Base-by-base conservation (phyloP, 2,113 vertebrate genomes). In the Hoplias malabaricus region DNA sequence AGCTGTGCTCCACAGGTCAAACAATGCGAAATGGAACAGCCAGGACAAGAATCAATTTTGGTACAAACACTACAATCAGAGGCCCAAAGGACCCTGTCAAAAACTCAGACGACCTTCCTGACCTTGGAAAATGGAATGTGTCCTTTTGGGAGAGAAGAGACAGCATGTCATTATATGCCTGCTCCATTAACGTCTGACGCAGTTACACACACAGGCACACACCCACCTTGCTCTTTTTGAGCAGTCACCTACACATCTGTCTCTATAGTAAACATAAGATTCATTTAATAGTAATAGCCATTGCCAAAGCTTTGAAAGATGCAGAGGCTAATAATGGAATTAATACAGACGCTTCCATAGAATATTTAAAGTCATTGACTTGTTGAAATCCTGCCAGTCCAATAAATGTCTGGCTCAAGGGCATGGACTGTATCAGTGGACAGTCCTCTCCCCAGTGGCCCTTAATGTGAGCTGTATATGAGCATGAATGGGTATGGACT, bases 401-500 rank as follows among this genome's bases (percentile, higher is more conserved):
- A 80, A 77, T 80, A 80, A 77, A 73, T 48, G 63, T 73, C 68
- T 73, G 68, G 9, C 77, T 77, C 14, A 77, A 78, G 36, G 73
- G 57, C 71, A 82, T 69, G 50, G 43, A 16, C 23, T 65, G 10
- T 54, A 78, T 33, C 46, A 53, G 31, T 50, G 50, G 69, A 38
- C 33, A 50, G 43, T 50, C 29, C 68, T 50, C 16, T 10, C 31
- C 62, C 48, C 33, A 42, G 67, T 57, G 59, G 46, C 67, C 79
- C 72, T 16, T 48, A 57, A 65, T 71, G 61, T 27, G 33, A 69
- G 10, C 59, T 53, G 21, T 42, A 75, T 61, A 54, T 11, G 68
- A 33, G n/a, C 19, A 65, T 61, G 59, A 71, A 73, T 54, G 25
- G 54, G 48, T 27, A 23, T 38, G 38, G 27, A 16, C 11, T 69